Evolutionary conservation across 2,113 vertebrate species (phyloP), one percentile per base, ranked within the genome.

Genomic region (Stigmatopora argus): DNA sequence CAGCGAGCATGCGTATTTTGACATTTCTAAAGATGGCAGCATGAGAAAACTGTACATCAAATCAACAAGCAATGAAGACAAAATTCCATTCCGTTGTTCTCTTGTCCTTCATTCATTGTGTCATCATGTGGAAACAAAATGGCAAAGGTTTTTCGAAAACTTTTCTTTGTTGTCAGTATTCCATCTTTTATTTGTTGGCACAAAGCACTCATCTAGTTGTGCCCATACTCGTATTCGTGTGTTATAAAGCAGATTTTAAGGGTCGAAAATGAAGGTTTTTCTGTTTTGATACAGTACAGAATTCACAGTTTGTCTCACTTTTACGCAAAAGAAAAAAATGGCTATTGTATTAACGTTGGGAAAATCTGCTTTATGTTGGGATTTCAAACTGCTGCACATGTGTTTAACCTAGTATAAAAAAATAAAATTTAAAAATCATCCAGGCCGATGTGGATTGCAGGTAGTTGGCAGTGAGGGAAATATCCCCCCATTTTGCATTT

Each of bases 21-120:
- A 94, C 93, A 91, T 92, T 92, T 94, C 93, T 96, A 93, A 96
- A 94, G 93, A 93, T 92, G 94, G 93, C 94, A 92, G 94, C 95
- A 96, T 97, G 95, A 95, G 92, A 90, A 94, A 93, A 93, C 89
- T 88, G 90, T 95, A 93, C 91, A 92, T 93, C 93, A 94, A 92
- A 93, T 92, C 93, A 93, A 92, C 93, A 94, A 94, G 92, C 88
- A 92, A 91, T 84, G 66, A 89, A 87, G 81, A 75, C 89, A 91
- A 93, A 93, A 93, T 94, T 96, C 94, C 93, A 95, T 90, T 94
- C 93, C 88, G 92, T 94, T 93, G 93, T 93, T 95, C 94, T 95
- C 94, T 91, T 89, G 94, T 96, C 93, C 92, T 96, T 95, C 94
- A 96, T 95, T 95, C 94, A 92, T 94, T 94, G 92, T 94, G 92